A percentile compares a stretch with the other conserved stretches of the same genome.
Evolutionary conservation across 2,113 vertebrate species (phyloP).

Genomic region (Paratilapia polleni): DNA sequence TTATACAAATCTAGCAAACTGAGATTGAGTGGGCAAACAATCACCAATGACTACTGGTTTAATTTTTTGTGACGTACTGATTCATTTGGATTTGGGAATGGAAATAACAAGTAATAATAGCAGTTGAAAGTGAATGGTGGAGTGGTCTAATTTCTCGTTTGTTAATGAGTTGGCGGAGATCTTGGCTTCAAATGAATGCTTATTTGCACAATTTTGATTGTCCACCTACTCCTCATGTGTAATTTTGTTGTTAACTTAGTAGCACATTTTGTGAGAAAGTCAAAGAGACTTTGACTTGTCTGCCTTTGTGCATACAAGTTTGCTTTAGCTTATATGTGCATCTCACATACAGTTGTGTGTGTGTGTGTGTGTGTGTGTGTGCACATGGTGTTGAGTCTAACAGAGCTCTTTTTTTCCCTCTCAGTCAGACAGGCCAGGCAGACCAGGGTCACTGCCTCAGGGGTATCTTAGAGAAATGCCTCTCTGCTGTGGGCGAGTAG

Average conservation of each 20-base stretch:
- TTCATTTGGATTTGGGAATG: conserved; percentile 18
- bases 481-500: conserved; percentile 75
- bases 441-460: conserved; percentile 77
- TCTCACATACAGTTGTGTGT: background rate
- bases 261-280: conserved; percentile 1
- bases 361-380: background rate
- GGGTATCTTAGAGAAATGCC: conserved; percentile 80
- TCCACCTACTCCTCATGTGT: conserved; percentile 23
- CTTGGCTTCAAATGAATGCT: background rate
- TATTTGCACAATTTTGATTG: conserved; percentile 15
- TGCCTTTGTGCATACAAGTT: conserved; percentile 21
- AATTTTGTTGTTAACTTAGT: background rate
- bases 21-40: conserved; percentile 54
- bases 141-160: conserved; percentile 7
- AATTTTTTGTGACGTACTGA: conserved; percentile 29
- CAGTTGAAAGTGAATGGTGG: background rate
- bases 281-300: conserved; percentile 25
- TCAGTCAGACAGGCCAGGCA: conserved; percentile 61
- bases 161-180: conserved; percentile 29
- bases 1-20: conserved; percentile 34
- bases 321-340: background rate
- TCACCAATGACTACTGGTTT: conserved; percentile 17
- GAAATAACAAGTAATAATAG: conserved; percentile 8
- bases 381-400: conserved; percentile 10
- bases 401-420: conserved; percentile 23